Conservation (phyloP, 2,888 invertebrate genomes). For the Acanthococcus lagerstroemiae region DNA sequence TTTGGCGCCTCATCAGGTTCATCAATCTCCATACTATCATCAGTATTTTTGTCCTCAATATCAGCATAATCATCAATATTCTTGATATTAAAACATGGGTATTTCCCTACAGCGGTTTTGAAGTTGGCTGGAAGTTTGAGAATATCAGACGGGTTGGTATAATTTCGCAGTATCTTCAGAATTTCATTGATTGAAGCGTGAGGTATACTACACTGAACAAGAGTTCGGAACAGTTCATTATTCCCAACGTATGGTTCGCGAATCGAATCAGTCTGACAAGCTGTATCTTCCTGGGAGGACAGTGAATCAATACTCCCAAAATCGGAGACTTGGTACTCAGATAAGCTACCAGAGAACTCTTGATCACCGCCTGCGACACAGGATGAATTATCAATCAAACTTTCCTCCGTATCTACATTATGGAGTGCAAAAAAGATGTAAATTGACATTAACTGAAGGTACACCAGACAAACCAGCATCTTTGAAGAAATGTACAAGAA, state of each 20-base stretch:
- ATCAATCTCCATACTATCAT: neutral
- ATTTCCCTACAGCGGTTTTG: slow-evolving; percentile 3
- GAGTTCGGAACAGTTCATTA: neutral
- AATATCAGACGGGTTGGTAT: neutral
- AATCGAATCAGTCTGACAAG: too few relatives aligned
- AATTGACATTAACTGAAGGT: too few relatives aligned
- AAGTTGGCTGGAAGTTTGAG: neutral
- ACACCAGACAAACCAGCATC: too few relatives aligned
- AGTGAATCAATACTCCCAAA: too few relatives aligned
- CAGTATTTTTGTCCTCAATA: neutral
- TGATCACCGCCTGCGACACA: too few relatives aligned
- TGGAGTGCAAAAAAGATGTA: too few relatives aligned
- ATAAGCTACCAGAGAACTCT: too few relatives aligned
- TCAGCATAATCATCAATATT: neutral
- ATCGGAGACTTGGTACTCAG: too few relatives aligned
- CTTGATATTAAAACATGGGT: neutral
- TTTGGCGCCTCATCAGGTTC: neutral
- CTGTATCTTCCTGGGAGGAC: too few relatives aligned
- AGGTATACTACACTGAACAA: slow-evolving; percentile 9
- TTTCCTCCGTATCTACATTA: too few relatives aligned
- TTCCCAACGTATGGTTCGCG: neutral
- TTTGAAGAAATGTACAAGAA: too few relatives aligned
- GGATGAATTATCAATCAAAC: too few relatives aligned
- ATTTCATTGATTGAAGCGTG: slow-evolving; percentile 7
- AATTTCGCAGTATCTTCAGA: slow-evolving; percentile 1